phyloP scores from a whole-genome alignment of 2,797 vertebrate genomes.

The Decapterus maruadsi region DNA sequence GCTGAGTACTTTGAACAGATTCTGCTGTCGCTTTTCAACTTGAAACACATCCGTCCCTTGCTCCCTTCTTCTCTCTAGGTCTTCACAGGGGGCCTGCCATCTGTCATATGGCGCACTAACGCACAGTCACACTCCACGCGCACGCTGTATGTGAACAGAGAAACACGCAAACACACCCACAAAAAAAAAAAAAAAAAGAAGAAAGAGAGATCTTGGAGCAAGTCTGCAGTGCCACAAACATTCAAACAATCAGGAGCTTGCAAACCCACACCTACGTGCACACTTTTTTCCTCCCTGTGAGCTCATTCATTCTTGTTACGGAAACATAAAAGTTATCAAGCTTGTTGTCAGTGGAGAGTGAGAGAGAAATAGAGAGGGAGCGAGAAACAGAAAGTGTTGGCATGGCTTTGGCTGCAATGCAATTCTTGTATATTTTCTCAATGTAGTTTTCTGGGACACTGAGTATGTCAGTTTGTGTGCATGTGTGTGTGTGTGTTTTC shows the following conservation, averaged over 20 bases:
- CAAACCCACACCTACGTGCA: conserved; percentile 19
- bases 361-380: not conserved
- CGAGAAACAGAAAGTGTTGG: conserved; percentile 36
- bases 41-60: conserved; percentile 68
- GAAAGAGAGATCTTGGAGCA: conserved; percentile 22
- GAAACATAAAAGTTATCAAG: conserved; percentile 68
- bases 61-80: conserved; percentile 57
- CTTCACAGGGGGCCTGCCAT: conserved; percentile 69
- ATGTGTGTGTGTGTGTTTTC: conserved; percentile 25
- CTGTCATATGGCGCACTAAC: conserved; percentile 60
- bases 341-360: conserved; percentile 41
- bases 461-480: conserved; percentile 21
- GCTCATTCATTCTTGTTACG: conserved; percentile 72
- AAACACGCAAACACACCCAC: conserved; percentile 13
- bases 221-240: conserved; percentile 22
- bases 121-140: conserved; percentile 22
- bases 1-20: conserved; percentile 60
- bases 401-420: conserved; percentile 38
- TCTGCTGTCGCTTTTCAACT: conserved; percentile 71
- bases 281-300: conserved; percentile 39
- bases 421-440: conserved; percentile 59
- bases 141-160: conserved; percentile 29
- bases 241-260: conserved; percentile 5
- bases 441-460: conserved; percentile 57
- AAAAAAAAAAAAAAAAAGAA: conserved; percentile 8